phyloP scores from a whole-genome alignment of 1,140 invertebrate species.

The Mactra quadrangularis region DNA sequence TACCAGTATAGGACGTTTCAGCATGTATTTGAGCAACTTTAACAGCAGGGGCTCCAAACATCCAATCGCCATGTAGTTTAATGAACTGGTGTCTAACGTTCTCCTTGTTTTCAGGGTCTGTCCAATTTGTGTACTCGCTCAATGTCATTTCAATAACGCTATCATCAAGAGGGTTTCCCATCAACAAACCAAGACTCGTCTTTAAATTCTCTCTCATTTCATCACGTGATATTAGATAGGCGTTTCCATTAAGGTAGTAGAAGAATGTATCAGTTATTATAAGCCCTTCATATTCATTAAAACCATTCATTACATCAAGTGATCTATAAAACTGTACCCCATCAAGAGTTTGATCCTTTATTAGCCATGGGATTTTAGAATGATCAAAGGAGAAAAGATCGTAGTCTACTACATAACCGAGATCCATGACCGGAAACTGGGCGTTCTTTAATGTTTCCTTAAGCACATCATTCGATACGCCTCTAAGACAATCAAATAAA shows the following conservation, averaged over 20 bases:
- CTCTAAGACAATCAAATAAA: constrained; percentile 27
- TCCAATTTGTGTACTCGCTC: constrained; percentile 26
- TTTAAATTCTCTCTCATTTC: background rate
- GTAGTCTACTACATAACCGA: constrained; percentile 31
- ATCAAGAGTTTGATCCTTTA: background rate
- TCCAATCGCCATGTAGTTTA: background rate
- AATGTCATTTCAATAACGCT: background rate
- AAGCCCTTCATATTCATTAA: constrained; percentile 38
- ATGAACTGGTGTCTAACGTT: background rate
- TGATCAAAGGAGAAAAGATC: background rate
- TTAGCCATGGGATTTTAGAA: background rate
- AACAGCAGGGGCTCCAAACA: background rate
- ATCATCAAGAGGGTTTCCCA: too few species aligned
- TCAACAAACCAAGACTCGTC: too few species aligned
- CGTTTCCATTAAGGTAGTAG: background rate
- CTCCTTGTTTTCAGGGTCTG: background rate
- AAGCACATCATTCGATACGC: background rate
- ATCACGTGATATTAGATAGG: background rate
- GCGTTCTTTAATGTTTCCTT: background rate
- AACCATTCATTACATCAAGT: constrained; percentile 44
- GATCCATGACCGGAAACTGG: background rate
- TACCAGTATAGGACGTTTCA: background rate
- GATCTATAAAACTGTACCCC: constrained; percentile 47
- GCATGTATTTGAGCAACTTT: background rate
- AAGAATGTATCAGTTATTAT: background rate